Percentiles rank a stretch among this genome's conserved stretches.
phyloP scores from a whole-genome alignment of 2,888 invertebrate species.

The Strigamia transsilvanica region DNA sequence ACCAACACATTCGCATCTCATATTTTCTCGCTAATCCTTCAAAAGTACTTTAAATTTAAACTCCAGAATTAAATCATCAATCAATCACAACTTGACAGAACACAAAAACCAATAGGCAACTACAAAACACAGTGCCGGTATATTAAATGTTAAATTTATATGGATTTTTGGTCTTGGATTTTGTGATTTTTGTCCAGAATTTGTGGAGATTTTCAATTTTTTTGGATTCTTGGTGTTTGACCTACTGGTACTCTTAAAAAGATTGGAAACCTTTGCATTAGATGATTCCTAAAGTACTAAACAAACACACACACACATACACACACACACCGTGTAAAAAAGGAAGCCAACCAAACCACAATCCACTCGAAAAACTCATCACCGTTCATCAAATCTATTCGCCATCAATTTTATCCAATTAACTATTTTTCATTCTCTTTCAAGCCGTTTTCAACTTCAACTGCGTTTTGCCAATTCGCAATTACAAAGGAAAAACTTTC shows the following conservation, averaged over 20 bases:
- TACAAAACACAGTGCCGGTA: no score
- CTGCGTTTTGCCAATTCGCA: not conserved
- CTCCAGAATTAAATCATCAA: no score
- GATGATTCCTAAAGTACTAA: conserved; percentile 2
- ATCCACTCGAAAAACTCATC: conserved; percentile 34
- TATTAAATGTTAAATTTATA: no score
- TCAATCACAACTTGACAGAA: no score
- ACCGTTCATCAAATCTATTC: conserved; percentile 32
- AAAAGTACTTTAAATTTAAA: no score
- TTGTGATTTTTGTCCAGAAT: no score
- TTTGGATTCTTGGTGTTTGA: no score
- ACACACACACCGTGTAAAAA: not conserved
- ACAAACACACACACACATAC: not conserved
- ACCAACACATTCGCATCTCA: not conserved
- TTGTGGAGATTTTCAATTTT: no score
- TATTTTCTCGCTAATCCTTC: not conserved
- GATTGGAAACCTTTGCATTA: no score
- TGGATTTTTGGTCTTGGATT: no score
- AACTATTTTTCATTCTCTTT: not conserved
- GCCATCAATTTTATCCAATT: conserved; percentile 33
- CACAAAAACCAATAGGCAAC: not conserved
- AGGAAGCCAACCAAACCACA: conserved; percentile 17
- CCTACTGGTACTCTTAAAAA: no score
- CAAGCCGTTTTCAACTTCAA: not conserved
- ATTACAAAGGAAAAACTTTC: not conserved